phyloP scores from a whole-genome alignment of 2,888 invertebrate genomes.

The Megaustenia siamemsis region DNA sequence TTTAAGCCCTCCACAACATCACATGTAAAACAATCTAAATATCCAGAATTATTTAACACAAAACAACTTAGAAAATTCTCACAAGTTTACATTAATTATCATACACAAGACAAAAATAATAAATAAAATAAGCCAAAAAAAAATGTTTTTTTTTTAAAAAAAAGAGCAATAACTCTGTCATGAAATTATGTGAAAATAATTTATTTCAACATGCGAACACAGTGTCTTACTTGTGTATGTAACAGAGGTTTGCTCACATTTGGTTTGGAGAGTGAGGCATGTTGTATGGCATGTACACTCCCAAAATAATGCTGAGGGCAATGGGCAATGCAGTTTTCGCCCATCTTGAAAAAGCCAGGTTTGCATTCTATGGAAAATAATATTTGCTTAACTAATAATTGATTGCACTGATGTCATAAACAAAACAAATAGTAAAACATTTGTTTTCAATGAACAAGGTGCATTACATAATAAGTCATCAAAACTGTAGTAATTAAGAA shows the following conservation, averaged over 20 bases:
- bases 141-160: neutral
- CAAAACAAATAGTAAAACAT: neutral
- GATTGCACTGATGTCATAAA: neutral
- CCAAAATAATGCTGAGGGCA: constrained; percentile 74
- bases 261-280: constrained; percentile 60
- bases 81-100: too few species aligned
- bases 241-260: constrained; percentile 57
- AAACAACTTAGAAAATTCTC: too few species aligned
- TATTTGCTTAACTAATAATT: neutral
- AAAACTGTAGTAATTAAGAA: too few species aligned
- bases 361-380: constrained; percentile 69
- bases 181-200: neutral
- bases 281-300: constrained; percentile 67
- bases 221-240: constrained; percentile 50
- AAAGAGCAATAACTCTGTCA: too few species aligned
- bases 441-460: too few species aligned
- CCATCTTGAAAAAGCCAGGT: constrained; percentile 72
- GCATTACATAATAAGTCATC: too few species aligned
- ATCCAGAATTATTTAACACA: too few species aligned
- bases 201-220: neutral
- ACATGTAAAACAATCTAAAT: too few species aligned
- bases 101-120: too few species aligned
- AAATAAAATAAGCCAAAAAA: too few species aligned
- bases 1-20: too few species aligned
- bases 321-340: constrained; percentile 69